Evolutionary conservation across 2,797 vertebrate genomes (phyloP), one percentile per base, ranked within the genome.

Genomic region (Characodon lateralis): DNA sequence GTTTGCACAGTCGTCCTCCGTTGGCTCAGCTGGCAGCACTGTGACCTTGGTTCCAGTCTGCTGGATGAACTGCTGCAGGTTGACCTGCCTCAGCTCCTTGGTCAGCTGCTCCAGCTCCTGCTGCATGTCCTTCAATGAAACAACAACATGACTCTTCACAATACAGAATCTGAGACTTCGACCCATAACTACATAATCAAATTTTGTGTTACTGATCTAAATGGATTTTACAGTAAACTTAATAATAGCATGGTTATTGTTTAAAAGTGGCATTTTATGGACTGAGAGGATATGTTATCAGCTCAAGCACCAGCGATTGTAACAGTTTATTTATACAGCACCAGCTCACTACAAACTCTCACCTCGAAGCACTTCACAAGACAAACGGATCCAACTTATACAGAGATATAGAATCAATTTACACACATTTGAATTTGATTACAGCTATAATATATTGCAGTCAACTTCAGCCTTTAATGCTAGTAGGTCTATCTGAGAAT

Each of bases 41-140:
- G 98, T 99, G 65, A 99, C 98, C 92, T 98, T 99, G 1, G 98
- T 98, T 83, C 98, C 98, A 0, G 98, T 99, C 88, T 99, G 98
- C 92, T 97, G 97, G 93, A 99, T 99, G 88, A 99, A 99, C 93
- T 99, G 98, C 85, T 99, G 98, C 76, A 99, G 97, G 80, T 99
- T 99, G 53, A 99, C 98, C 89, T 99, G 98, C 72, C 98, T 95
- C 85, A 99, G 94, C 95, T 99, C 98, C 93, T 98, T 99, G 10
- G 98, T 99, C 93, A 99, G 88, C 88, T 97, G 97, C 90, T 99
- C 97, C 94, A 99, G 94, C 78, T 99, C 98, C 39, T 97, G 96
- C 73, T 99, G 98, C 93, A 96, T 98, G 88, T 98, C 98, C 98
- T 99, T 86, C 61, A 82, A 78, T 20, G 14, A 87, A 78, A 76